Base-by-base conservation (phyloP, 2,113 vertebrate species). In the Lathamus discolor region DNA sequence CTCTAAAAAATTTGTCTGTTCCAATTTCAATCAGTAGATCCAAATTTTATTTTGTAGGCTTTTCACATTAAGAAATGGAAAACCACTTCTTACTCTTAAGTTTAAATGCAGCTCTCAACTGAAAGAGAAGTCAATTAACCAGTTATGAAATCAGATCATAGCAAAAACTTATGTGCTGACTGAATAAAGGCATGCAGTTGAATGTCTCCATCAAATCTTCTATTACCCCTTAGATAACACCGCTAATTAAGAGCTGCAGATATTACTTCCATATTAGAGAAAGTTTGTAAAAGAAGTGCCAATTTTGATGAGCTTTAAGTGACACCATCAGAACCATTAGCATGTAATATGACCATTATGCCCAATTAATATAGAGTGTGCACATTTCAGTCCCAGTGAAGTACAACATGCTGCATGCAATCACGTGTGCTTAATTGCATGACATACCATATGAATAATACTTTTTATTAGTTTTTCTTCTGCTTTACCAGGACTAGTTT, bases 401-500 rank as follows among this genome's bases (percentile, higher is more conserved):
- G 96, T 94, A 90, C 62, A 95, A 92, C 98, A 98, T 98, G 98
- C 98, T 93, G 93, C 97, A 98, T 98, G 97, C 97, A 97, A 93
- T 83, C 69, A 70, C 17, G 23, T 20, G 92, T 78, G 77, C 74
- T 93, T 37, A 96, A 84, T 88, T 96, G 95, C 94, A 95, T 97
- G 96, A 98, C 98, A 97, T 99, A 99, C 99, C 99, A 99, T 99
- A 98, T 98, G 98, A 97, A 99, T 98, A 98, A 99, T 98, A 98
- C 98, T 99, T 99, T 99, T 99, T 96, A 99, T 99, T 97, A 99
- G 98, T 97, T 99, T 99, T 97, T 99, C 98, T 95, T 98, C 97
- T 86, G 97, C 98, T 97, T 99, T 98, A 96, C 98, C 98, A 85
- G 98, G 98, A 96, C 98, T 98, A 97, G 97, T 98, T 98, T 98